Conservation (phyloP, 2,797 vertebrate species). For the Phoebastria nigripes region DNA sequence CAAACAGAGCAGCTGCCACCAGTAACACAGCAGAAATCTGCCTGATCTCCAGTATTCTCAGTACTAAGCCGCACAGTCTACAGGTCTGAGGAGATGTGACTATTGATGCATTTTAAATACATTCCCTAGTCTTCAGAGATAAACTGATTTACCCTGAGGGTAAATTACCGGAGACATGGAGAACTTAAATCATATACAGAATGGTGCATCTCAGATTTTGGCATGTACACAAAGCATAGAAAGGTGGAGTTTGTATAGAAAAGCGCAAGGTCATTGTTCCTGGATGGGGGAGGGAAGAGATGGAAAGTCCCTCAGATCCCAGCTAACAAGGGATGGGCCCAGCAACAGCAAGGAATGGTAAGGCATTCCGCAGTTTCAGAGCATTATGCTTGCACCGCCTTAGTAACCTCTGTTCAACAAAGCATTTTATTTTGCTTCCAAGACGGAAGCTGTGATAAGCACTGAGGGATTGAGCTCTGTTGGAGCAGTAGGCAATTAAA, state of each 20-base stretch:
- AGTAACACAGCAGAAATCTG: not conserved
- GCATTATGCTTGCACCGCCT: not conserved
- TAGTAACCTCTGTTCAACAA: not conserved
- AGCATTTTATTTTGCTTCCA: not conserved
- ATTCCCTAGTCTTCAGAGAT: not conserved
- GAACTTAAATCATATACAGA: not conserved
- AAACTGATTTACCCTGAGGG: not conserved
- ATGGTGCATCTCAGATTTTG: not conserved
- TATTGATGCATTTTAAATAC: not conserved
- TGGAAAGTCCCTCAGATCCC: not conserved
- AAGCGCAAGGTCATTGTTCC: not conserved
- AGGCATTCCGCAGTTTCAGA: not conserved
- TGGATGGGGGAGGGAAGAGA: not conserved
- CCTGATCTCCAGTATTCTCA: not conserved
- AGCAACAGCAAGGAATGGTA: not conserved
- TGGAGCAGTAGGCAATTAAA: not conserved
- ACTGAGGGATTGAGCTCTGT: accelerated
- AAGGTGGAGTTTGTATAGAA: not conserved
- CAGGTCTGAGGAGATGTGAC: not conserved
- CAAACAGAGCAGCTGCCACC: not conserved
- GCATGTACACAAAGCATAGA: not conserved
- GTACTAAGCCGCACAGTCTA: not conserved
- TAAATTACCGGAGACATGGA: not conserved
- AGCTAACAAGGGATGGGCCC: not conserved
- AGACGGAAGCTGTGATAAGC: not conserved